phyloP scores from a whole-genome alignment of 2,797 vertebrate species.

The Synanceia verrucosa region DNA sequence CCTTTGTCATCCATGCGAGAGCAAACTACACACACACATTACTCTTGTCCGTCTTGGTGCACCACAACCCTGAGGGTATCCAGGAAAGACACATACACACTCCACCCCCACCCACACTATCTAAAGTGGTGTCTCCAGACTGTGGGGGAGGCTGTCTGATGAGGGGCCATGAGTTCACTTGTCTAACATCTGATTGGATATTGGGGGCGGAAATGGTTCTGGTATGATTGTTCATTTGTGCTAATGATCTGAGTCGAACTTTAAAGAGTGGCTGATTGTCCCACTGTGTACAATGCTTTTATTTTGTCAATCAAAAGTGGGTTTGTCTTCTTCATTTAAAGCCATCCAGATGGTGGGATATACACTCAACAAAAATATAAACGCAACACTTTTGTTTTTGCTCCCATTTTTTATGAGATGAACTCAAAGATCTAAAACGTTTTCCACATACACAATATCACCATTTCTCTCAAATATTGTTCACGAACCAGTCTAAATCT shows the following conservation, averaged over 20 bases:
- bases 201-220: not conserved
- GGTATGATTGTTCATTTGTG: conserved; percentile 6
- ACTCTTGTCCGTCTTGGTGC: conserved; percentile 10
- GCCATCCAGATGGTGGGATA: not conserved
- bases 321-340: not conserved
- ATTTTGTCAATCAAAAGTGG: not conserved
- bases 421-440: too few species aligned
- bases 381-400: too few species aligned
- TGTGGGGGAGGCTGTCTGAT: conserved; percentile 45
- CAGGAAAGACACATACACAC: conserved; percentile 22
- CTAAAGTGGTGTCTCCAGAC: conserved; percentile 25
- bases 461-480: too few species aligned
- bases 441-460: too few species aligned
- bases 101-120: conserved; percentile 18
- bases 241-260: not conserved
- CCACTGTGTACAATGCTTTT: not conserved
- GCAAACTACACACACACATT: conserved; percentile 22
- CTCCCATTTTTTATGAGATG: too few species aligned
- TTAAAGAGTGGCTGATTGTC: too few species aligned
- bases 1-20: conserved; percentile 38
- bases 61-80: conserved; percentile 23
- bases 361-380: too few species aligned
- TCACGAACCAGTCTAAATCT: too few species aligned
- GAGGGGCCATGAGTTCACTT: conserved; percentile 31
- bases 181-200: conserved; percentile 27